Evolutionary conservation across 2,113 vertebrate genomes (phyloP), one percentile per base, ranked within the genome.

Genomic region (Lophochroa leadbeateri): DNA sequence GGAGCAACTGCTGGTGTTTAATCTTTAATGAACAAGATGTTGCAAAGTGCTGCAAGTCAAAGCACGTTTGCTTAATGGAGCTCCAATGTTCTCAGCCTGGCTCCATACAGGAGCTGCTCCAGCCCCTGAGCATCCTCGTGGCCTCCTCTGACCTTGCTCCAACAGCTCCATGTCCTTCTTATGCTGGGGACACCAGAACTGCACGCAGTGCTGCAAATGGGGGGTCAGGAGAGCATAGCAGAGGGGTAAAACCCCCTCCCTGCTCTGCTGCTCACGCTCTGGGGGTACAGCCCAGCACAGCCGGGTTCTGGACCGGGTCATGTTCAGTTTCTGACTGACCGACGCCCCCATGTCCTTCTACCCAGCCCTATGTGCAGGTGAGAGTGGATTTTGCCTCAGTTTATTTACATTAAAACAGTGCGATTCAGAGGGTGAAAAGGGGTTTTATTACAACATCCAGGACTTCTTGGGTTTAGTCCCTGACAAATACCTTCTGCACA

Each of bases 11-110:
- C 74, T 13, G 80, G 50, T 4, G 9, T 90, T 95, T 87, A 94
- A 96, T 97, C 85, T 96, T 97, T 96, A 80, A 97, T 95, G 94
- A 91, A 72, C 81, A 81, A 95, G 93, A 88, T 90, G 95, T 86
- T 88, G 67, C 41, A 1, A 80, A 88, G 91, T 1, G 78, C 86
- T 25, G 41, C 74, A 2, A 33, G 94, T 58, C 90, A n/a, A 28
- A 77, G 67, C 3, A 2, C 1, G 8, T 39, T 75, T 21, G 28
- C 67, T 46, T 49, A 53, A 27, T 1, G 49, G 4, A 49, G 29
- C 53, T 17, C 17, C 53, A n/a, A 1, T 33, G 31, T 20, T 57
- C 19, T 57, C 55, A 57, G 31, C 55, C 31, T 57, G 19, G 11
- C 29, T 33, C 18, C 29, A 33, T 1, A 33, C 53, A 8, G 31